Percentiles rank a stretch among this genome's conserved stretches.
Evolutionary conservation across 2,113 vertebrate species (phyloP).

Genomic region (Anhinga rufa): DNA sequence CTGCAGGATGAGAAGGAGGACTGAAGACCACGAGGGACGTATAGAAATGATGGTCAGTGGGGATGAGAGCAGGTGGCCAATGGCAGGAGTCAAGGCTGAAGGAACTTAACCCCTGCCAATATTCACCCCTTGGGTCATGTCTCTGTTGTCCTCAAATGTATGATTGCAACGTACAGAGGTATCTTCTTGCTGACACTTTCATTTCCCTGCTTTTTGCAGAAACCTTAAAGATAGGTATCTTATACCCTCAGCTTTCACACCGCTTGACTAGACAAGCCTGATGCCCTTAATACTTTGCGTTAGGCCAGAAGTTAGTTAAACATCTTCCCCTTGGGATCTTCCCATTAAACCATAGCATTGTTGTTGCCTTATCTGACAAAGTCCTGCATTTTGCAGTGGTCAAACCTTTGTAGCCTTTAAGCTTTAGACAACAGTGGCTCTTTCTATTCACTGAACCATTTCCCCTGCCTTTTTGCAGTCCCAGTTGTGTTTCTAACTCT

Average conservation of each 20-base stretch:
- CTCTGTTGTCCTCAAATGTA: neutral
- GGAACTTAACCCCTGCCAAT: neutral
- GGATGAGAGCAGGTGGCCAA: neutral
- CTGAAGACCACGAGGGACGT: neutral
- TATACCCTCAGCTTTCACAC: neutral
- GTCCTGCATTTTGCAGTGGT: neutral
- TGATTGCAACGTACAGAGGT: neutral
- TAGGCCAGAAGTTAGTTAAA: neutral
- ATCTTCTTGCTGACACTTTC: neutral
- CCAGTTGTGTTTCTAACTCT: neutral
- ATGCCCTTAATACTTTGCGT: neutral
- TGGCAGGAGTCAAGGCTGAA: neutral
- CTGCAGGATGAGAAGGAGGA: constrained; percentile 56
- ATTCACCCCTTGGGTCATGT: neutral
- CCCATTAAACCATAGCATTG: neutral
- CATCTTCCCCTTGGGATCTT: neutral
- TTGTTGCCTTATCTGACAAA: neutral
- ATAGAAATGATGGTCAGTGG: neutral
- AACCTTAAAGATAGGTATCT: neutral
- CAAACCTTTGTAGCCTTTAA: neutral
- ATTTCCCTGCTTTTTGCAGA: neutral
- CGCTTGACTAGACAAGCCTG: neutral
- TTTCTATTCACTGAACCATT: neutral
- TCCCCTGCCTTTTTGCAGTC: neutral
- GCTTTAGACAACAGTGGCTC: neutral